phyloP scores from a whole-genome alignment of 2,888 invertebrate species.

The Dicyrtomina minuta region DNA sequence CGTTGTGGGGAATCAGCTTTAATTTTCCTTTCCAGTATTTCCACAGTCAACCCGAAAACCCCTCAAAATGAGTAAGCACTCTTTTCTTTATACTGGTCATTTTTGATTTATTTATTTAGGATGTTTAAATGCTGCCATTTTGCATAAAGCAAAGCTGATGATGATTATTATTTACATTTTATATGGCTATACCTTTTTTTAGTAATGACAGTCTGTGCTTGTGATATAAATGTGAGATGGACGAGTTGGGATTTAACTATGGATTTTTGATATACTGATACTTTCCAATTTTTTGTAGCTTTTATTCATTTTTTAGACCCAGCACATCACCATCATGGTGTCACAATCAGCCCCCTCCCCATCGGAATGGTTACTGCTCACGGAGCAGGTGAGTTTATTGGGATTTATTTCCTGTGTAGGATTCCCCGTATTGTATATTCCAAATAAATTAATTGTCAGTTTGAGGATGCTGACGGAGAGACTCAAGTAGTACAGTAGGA shows the following conservation, averaged over 20 bases:
- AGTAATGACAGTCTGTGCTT: too few species aligned
- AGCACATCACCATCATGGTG: slow-evolving; percentile 44
- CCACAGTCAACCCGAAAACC: too few species aligned
- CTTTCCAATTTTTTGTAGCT: background rate
- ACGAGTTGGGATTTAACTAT: background rate
- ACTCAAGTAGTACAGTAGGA: too few species aligned
- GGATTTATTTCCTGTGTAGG: too few species aligned
- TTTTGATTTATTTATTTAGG: too few species aligned
- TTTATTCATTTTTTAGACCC: background rate
- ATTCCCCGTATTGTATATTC: too few species aligned
- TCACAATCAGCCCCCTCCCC: slow-evolving; percentile 47
- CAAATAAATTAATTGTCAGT: background rate
- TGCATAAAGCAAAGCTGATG: background rate
- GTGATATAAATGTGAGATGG: too few species aligned
- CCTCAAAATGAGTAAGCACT: too few species aligned
- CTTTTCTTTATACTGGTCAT: too few species aligned
- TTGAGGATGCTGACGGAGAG: too few species aligned
- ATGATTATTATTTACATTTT: background rate
- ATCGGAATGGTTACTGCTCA: slow-evolving; percentile 50
- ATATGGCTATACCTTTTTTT: background rate
- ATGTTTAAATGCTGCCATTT: background rate
- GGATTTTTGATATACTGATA: background rate
- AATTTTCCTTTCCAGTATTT: too few species aligned
- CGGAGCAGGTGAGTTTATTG: slow-evolving; percentile 40
- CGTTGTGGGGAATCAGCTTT: too few species aligned